Base-by-base conservation (phyloP, 2,888 invertebrate species). In the Agonopterix arenella region DNA sequence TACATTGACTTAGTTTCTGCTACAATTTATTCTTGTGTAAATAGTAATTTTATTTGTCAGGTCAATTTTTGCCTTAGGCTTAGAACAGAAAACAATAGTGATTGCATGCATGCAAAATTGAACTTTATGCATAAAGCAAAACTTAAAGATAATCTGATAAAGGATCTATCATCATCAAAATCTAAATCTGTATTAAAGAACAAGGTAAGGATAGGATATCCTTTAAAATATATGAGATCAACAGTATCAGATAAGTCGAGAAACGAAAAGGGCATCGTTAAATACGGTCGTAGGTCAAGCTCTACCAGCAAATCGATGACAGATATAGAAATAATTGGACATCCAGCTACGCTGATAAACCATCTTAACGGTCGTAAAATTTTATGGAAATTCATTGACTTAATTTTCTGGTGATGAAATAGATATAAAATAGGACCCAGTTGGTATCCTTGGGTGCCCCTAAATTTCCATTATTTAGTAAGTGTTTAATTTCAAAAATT, bases 281-380 rank as follows among this genome's bases (percentile, higher is more conserved):
- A 54, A 51, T 48, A 44, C 52, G 55, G 58, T 57, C 59, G 50
- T 42, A 52, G 61, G 54, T 60, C 55, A 55, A 47, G 28, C 49
- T 10, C 28, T 28, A 28, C 44, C 44, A 52, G 55, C 52, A 48
- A 55, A 57, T 54, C 50, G 57, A 55, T 58, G 60, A 59, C 60
- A 55, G 56, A 54, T 57, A 54, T 47, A 54, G 58, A 60, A 60
- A 58, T 60, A 57, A 62, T 59, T 56, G 57, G 54, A 56, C 50
- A 55, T 48, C 41, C 11, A 42, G 36, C 45, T 16, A 9, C 11
- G 37, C 41, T 18, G 52, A 51, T 51, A 51, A 45, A 48, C 48
- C 43, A 36, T 18, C 43, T 44, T 9, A 45, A 18, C 36, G 36
- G 36, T 43, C 43, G 43, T 46, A 46, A 48, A 45, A 48, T 44